Conservation (phyloP, 2,797 vertebrate genomes). For the Mormyrops boulengeri region DNA sequence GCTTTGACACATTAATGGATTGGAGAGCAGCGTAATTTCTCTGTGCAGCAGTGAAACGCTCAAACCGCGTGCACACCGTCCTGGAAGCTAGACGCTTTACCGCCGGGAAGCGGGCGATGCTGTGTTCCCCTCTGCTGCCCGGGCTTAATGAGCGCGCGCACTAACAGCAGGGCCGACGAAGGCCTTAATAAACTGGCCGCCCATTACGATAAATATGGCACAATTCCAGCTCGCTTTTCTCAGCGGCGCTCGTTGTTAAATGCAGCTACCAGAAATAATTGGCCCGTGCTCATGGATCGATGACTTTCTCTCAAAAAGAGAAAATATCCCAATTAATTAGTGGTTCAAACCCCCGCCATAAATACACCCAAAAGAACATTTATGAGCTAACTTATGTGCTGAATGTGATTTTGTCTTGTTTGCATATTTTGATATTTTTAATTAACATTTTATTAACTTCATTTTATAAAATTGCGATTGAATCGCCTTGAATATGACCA, state of each 20-base stretch:
- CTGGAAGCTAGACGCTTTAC: neutral
- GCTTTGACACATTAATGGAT: slow-evolving; percentile 9
- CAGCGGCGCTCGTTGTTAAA: neutral
- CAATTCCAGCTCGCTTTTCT: neutral
- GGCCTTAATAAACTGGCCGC: neutral
- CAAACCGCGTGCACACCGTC: neutral
- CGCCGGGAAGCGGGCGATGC: neutral
- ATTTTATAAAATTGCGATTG: neutral
- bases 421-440: neutral
- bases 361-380: neutral
- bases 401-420: neutral
- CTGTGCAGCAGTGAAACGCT: neutral
- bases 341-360: neutral
- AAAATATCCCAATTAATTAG: neutral
- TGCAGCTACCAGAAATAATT: slow-evolving; percentile 10
- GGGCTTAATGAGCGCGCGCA: neutral
- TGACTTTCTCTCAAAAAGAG: neutral
- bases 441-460: neutral
- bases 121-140: neutral
- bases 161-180: neutral
- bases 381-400: neutral
- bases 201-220: neutral
- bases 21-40: neutral
- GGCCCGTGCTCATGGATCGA: neutral
- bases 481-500: neutral